These are phyloP conservation scores for Leucopsar rothschildi DNA, from an alignment of 2,113 vertebrate species.

Conservation along the genomic window DNA sequence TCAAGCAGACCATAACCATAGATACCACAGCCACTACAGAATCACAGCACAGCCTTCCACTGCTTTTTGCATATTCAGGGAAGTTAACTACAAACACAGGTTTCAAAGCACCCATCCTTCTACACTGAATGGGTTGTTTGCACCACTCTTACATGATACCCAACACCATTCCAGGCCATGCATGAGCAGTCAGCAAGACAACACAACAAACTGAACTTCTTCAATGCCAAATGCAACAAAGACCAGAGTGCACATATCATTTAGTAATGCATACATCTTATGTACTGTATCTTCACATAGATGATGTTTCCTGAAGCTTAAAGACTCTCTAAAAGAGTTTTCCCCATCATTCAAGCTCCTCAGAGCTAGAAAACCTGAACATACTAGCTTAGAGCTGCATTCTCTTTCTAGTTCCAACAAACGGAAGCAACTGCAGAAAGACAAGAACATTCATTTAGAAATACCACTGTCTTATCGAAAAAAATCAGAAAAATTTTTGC, in stretches of 20 bases:
- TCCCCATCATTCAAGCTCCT: not conserved
- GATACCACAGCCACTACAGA: not conserved
- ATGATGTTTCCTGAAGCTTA: not conserved
- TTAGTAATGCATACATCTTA: not conserved
- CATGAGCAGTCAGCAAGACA: not conserved
- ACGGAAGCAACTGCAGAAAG: not conserved
- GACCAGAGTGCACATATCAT: not conserved
- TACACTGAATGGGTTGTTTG: not conserved
- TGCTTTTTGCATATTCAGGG: not conserved
- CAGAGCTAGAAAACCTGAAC: not conserved
- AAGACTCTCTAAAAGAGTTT: not conserved
- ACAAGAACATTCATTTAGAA: not conserved
- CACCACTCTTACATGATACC: not conserved
- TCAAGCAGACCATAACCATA: not conserved
- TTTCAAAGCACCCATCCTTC: not conserved
- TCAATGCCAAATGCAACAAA: not conserved
- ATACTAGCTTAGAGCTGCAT: not conserved
- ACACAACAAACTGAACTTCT: not conserved
- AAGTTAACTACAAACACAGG: not conserved
- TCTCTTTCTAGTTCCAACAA: not conserved
- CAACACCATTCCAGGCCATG: rapidly evolving
- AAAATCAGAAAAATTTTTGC: rapidly evolving
- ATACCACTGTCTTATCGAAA: not conserved
- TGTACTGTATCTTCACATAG: not conserved
- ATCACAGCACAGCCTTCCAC: not conserved